Percentiles rank a stretch among this genome's conserved stretches.
These are phyloP conservation scores for Schrankia costaestrigalis DNA, from an alignment of 2,888 invertebrate genomes.

Conservation along the genomic window DNA sequence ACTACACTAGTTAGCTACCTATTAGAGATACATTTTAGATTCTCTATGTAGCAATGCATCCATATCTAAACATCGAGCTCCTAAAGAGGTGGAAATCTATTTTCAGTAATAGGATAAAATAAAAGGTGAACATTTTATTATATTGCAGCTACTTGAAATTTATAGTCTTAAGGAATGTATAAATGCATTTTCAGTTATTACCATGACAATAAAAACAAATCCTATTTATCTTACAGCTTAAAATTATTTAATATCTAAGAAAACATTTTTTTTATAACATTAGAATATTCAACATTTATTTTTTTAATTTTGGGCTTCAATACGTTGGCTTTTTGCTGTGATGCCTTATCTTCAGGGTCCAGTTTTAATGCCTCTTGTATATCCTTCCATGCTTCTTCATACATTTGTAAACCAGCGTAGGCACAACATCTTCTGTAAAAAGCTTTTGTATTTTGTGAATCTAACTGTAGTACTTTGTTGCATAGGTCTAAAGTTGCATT, in stretches of 20 bases:
- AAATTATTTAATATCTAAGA: conserved; percentile 30
- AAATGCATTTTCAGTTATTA: too few species aligned
- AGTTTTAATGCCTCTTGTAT: conserved; percentile 77
- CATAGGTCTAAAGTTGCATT: conserved; percentile 85
- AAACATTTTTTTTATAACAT: conserved; percentile 82
- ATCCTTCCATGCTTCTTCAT: conserved; percentile 83
- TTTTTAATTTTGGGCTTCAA: conserved; percentile 79
- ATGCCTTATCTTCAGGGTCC: conserved; percentile 84
- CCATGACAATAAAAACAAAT: too few species aligned
- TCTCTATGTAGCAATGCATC: too few species aligned
- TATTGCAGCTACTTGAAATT: too few species aligned
- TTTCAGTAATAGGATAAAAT: too few species aligned
- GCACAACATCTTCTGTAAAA: conserved; percentile 92
- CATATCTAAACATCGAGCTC: too few species aligned
- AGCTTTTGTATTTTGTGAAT: conserved; percentile 91
- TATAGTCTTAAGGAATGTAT: too few species aligned
- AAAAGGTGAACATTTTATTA: too few species aligned
- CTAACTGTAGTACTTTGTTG: conserved; percentile 87
- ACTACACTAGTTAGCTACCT: too few species aligned
- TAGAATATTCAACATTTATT: conserved; percentile 81
- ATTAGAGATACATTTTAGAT: too few species aligned
- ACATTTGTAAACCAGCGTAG: conserved; percentile 81
- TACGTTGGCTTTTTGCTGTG: conserved; percentile 78
- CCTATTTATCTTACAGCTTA: too few species aligned
- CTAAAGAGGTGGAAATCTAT: too few species aligned